Conservation (phyloP, 1,140 invertebrate genomes). For the Anastrepha ludens region DNA sequence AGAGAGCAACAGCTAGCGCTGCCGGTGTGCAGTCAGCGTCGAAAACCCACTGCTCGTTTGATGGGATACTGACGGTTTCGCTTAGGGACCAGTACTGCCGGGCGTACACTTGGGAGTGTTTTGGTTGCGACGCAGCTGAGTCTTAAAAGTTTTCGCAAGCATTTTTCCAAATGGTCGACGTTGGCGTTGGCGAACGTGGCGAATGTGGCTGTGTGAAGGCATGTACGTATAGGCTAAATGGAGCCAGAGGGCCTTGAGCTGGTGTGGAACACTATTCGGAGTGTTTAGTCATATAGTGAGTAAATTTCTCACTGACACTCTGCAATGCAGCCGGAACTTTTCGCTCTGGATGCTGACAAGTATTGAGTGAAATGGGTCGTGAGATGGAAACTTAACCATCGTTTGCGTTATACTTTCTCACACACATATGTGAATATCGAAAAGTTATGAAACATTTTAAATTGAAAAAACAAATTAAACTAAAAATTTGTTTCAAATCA, state of each 20-base stretch:
- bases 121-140: not conserved
- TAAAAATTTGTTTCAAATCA: too few species aligned
- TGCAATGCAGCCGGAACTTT: not conserved
- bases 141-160: not conserved
- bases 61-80: not conserved
- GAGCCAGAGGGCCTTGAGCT: not conserved
- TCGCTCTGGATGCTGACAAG: not conserved
- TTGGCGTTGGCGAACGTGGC: not conserved
- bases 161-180: not conserved
- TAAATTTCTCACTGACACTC: not conserved
- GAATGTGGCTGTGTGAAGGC: not conserved
- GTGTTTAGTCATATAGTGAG: not conserved
- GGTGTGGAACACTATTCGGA: not conserved
- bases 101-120: conserved; percentile 18
- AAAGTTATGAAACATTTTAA: too few species aligned
- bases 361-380: not conserved
- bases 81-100: not conserved
- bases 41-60: not conserved
- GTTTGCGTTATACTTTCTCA: too few species aligned
- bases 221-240: not conserved
- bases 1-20: not conserved
- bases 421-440: too few species aligned
- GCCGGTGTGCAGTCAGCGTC: not conserved
- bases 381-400: too few species aligned
- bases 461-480: too few species aligned